Conservation (phyloP, 2,888 invertebrate genomes). For the Hyles lineata region DNA sequence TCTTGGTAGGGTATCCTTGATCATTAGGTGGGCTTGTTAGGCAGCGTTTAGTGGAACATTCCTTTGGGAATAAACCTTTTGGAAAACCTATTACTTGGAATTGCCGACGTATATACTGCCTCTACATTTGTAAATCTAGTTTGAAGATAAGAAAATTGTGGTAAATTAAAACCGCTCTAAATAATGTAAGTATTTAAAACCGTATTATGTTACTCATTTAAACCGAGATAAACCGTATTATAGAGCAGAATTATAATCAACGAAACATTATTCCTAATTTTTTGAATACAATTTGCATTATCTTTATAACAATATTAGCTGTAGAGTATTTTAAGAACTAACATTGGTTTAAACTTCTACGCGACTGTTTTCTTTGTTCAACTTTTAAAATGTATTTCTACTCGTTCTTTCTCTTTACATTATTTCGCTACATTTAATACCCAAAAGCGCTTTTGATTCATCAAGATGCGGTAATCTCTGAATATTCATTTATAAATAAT, state of each 20-base stretch:
- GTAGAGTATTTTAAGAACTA: too few relatives aligned
- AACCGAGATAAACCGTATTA: too few relatives aligned
- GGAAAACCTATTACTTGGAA: constrained; percentile 16
- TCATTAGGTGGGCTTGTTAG: constrained; percentile 77
- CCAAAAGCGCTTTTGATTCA: neutral
- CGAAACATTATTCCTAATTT: too few relatives aligned
- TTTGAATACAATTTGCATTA: too few relatives aligned
- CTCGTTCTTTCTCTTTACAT: neutral
- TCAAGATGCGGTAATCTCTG: neutral
- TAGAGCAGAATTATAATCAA: too few relatives aligned
- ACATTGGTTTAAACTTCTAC: too few relatives aligned
- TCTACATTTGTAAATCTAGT: neutral
- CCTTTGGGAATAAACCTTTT: constrained; percentile 41
- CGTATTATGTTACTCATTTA: too few relatives aligned
- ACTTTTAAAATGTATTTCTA: too few relatives aligned
- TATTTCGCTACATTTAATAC: neutral
- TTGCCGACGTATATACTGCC: neutral
- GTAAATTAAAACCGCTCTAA: neutral
- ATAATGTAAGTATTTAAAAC: neutral
- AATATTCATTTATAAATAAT: constrained; percentile 21
- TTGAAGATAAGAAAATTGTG: neutral
- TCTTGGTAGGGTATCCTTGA: constrained; percentile 62
- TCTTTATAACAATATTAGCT: neutral
- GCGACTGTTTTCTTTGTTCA: too few relatives aligned
- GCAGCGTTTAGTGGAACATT: constrained; percentile 53